Base-by-base conservation (phyloP, 2,888 invertebrate species). In the Teinopalpus imperialis region DNA sequence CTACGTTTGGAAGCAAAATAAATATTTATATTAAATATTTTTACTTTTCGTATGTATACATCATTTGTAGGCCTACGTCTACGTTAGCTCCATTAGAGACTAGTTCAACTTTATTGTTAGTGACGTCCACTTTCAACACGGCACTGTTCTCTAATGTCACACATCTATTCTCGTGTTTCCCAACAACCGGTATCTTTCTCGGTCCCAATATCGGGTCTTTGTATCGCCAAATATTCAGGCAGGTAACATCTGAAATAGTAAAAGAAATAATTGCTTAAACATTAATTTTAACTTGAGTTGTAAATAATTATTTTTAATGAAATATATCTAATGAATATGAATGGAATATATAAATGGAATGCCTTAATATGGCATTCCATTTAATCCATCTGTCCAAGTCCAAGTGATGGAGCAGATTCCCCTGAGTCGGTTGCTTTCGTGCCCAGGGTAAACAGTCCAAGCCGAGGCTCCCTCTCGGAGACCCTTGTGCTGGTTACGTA, bases 161-260 rank as follows among this genome's bases (percentile, higher is more conserved):
- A 74, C 94, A 94, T 48, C 91, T 93, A 23, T 87, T 85, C 44
- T 91, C 89, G 43, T 92, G 91, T 55, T 94, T 90, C 21, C 93
- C 91, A 45, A 92, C 90, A 13, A 80, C 75, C 0, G 98, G 97
- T 41, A 97, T 92, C 61, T 88, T 91, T 30, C 97, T 90, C 2
- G 95, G 94, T 0, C 97, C 97, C 14, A 94, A 53, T 1, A 90
- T 57, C 0, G 95, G 93, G 77, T 98, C 96, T 44, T 91, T 87
- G 78, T 93, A 96, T 12, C 94, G 91, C 91, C 95, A 95, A 6
- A 98, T 68, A 59, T 91, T 90, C 5, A 98, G 75, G 8, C 81
- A 77, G 39, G 79, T 86, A 1, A 87, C 56, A 74, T 93, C 95
- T 95, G 77, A 20, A 87, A 81, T n/a, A n/a, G n/a, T n/a, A n/a